phyloP scores from a whole-genome alignment of 2,113 vertebrate species.

The Chascanopsetta lugubris region DNA sequence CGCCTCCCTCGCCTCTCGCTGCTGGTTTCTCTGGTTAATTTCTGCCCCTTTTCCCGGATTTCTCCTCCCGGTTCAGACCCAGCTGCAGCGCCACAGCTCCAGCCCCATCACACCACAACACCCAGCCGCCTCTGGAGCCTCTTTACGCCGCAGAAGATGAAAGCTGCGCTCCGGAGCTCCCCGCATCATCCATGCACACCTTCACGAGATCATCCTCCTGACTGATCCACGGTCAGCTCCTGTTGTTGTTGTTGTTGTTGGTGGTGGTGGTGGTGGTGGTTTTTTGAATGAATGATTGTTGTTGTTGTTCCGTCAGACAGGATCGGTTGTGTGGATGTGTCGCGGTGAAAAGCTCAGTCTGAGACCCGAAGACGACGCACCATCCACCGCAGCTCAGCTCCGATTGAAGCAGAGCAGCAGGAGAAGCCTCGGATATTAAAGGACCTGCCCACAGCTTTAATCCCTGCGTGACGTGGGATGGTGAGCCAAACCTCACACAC shows the following conservation, averaged over 20 bases:
- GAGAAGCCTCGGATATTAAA: slow-evolving; percentile 47
- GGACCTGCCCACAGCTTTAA: slow-evolving; percentile 71
- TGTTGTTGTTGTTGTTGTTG: not conserved
- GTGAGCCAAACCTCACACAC: slow-evolving; percentile 52
- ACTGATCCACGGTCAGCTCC: not conserved
- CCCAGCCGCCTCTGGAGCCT: not conserved
- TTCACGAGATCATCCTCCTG: not conserved
- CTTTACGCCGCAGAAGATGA: not conserved
- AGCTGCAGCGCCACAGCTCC: not conserved
- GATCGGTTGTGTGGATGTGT: slow-evolving; percentile 17
- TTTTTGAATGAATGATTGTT: slow-evolving; percentile 6
- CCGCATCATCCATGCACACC: not conserved
- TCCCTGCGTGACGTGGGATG: slow-evolving; percentile 67
- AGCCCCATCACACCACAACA: not conserved
- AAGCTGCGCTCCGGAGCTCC: not conserved
- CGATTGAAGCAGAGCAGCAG: slow-evolving; percentile 59
- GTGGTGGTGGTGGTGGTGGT: too few species aligned
- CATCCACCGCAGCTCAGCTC: slow-evolving; percentile 46
- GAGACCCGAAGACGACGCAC: slow-evolving; percentile 41
- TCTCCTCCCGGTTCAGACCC: not conserved
- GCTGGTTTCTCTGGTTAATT: too few species aligned
- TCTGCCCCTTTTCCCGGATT: too few species aligned
- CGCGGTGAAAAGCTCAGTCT: slow-evolving; percentile 9
- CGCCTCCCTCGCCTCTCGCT: too few species aligned
- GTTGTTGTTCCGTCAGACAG: not conserved